phyloP scores from a whole-genome alignment of 2,888 invertebrate species.

The Mylabris sibirica region DNA sequence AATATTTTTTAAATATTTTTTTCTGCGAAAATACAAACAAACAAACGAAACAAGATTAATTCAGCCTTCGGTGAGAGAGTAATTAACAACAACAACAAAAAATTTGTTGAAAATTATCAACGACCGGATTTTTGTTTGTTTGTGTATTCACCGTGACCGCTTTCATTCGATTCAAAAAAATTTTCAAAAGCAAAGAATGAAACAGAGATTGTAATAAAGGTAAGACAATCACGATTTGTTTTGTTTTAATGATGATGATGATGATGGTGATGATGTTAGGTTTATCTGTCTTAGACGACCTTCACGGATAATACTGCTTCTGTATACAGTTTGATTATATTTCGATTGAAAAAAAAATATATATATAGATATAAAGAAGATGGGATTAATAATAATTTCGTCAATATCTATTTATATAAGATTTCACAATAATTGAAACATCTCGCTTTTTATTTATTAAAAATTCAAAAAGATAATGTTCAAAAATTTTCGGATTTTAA shows the following conservation, averaged over 20 bases:
- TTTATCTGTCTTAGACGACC: background rate
- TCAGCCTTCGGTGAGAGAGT: too few species aligned
- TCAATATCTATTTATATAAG: conserved; percentile 9
- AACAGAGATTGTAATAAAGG: background rate
- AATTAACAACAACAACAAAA: too few species aligned
- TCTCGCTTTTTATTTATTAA: background rate
- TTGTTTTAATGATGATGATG: background rate
- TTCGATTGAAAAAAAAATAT: background rate
- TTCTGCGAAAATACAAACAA: background rate
- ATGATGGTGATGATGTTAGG: conserved; percentile 1
- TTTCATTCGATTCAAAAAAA: background rate
- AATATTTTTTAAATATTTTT: background rate
- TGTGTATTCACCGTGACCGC: background rate
- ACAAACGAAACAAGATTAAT: background rate
- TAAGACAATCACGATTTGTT: background rate
- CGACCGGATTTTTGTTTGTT: background rate
- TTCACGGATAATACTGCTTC: background rate
- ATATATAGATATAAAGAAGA: background rate
- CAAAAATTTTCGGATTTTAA: background rate
- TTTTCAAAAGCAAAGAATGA: background rate
- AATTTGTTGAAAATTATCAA: background rate
- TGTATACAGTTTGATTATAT: background rate
- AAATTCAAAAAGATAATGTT: background rate
- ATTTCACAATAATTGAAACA: background rate
- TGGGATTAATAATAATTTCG: background rate